phyloP scores from a whole-genome alignment of 2,113 vertebrate species.

The Rafetus swinhoei region DNA sequence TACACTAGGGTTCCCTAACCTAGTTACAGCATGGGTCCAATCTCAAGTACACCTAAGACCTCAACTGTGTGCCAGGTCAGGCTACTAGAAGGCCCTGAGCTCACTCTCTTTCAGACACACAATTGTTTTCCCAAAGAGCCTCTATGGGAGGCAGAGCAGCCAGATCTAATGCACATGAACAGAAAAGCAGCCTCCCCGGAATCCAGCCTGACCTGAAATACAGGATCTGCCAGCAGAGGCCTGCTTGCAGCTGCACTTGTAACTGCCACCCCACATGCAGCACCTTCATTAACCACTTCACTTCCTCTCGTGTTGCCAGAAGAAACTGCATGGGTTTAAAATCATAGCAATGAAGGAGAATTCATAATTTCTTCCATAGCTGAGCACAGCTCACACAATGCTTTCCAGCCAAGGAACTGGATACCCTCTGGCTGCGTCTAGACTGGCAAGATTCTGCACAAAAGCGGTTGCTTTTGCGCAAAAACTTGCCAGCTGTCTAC shows the following conservation, averaged over 20 bases:
- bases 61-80: background rate
- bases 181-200: conserved; percentile 66
- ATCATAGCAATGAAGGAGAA: conserved; percentile 5
- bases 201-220: conserved; percentile 81
- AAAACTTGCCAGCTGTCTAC: too few species aligned
- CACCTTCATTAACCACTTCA: conserved; percentile 77
- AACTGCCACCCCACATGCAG: conserved; percentile 50
- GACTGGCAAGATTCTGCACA: too few species aligned
- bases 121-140: conserved; percentile 43
- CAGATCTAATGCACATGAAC: conserved; percentile 63
- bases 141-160: conserved; percentile 22
- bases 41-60: background rate
- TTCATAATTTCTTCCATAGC: background rate
- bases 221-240: conserved; percentile 75
- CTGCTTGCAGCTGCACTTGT: conserved; percentile 41
- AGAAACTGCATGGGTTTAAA: background rate
- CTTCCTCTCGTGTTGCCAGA: conserved; percentile 13
- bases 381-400: background rate
- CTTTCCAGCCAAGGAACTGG: background rate
- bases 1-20: rapidly evolving
- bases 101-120: conserved; percentile 2
- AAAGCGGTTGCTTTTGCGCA: too few species aligned
- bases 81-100: background rate
- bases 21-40: background rate
- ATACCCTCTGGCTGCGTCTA: too few species aligned